Percentiles rank a stretch among this genome's conserved stretches.
These are phyloP conservation scores for Clarias fuscus DNA, from an alignment of 2,797 vertebrate genomes.

Conservation along the genomic window DNA sequence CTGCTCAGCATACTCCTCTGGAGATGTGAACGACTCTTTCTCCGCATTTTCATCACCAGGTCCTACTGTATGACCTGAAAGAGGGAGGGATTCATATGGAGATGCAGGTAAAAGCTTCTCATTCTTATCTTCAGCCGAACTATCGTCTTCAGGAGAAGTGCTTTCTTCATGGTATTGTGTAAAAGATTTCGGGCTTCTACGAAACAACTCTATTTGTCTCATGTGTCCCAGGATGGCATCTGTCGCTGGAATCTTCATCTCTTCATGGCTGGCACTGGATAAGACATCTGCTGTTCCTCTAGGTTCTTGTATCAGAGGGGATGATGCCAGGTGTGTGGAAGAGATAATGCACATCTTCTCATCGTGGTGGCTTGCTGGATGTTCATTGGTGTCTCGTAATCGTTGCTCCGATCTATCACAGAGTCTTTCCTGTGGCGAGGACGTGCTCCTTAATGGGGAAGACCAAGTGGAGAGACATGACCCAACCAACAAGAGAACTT, in stretches of 20 bases:
- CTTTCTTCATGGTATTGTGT: constrained; percentile 7
- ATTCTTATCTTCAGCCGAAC: constrained; percentile 47
- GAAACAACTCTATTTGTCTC: constrained; percentile 36
- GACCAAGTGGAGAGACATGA: constrained; percentile 62
- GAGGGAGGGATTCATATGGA: constrained; percentile 25
- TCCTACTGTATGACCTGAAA: constrained; percentile 26
- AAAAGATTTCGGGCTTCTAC: constrained; percentile 39
- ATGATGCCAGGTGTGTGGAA: neutral
- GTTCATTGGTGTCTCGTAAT: constrained; percentile 26
- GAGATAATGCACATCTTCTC: constrained; percentile 24
- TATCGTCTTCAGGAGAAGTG: constrained; percentile 33
- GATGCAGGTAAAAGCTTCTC: constrained; percentile 42
- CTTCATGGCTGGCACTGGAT: neutral
- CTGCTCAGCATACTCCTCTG: constrained; percentile 15
- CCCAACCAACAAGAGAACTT: constrained; percentile 64
- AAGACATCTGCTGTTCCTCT: constrained; percentile 21
- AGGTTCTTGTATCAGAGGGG: constrained; percentile 12
- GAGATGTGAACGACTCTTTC: constrained; percentile 20
- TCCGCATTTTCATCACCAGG: constrained; percentile 1
- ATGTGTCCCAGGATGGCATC: constrained; percentile 39
- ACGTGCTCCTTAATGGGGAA: constrained; percentile 56
- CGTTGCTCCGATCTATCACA: constrained; percentile 53
- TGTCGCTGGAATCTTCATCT: neutral
- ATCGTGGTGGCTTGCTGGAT: constrained; percentile 22
- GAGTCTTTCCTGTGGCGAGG: constrained; percentile 40